These are phyloP conservation scores for Aythya baeri DNA, from an alignment of 2,113 vertebrate species.

Conservation along the genomic window DNA sequence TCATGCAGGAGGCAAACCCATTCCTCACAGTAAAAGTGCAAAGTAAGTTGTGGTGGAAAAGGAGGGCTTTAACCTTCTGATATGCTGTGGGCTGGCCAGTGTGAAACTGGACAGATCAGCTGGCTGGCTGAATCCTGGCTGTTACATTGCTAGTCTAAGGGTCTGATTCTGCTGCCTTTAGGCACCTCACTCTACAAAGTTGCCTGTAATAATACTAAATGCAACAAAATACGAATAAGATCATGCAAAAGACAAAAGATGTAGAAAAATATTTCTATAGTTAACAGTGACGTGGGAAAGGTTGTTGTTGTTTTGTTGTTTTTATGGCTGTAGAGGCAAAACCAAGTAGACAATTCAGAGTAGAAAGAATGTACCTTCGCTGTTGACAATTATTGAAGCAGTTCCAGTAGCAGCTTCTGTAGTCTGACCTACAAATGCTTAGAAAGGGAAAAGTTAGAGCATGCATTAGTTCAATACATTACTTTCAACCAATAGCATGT, in stretches of 20 bases:
- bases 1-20: not conserved
- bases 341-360: not conserved
- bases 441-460: conserved; percentile 68
- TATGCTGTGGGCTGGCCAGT: not conserved
- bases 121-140: not conserved
- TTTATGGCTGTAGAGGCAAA: conserved; percentile 25
- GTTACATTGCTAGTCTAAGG: not conserved
- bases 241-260: not conserved
- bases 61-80: not conserved
- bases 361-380: conserved; percentile 84
- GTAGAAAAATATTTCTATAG: not conserved
- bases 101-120: not conserved
- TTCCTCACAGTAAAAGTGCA: not conserved
- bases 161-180: not conserved
- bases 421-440: conserved; percentile 91
- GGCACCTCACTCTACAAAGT: not conserved
- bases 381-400: conserved; percentile 92
- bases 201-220: not conserved
- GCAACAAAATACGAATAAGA: not conserved
- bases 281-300: not conserved
- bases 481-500: conserved; percentile 65
- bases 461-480: conserved; percentile 30
- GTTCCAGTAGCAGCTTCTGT: conserved; percentile 89
- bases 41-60: not conserved
- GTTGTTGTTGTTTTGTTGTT: not conserved